Percentiles rank a stretch among this genome's conserved stretches.
These are phyloP conservation scores for Sarcoramphus papa DNA, from an alignment of 2,797 vertebrate genomes.

Conservation along the genomic window DNA sequence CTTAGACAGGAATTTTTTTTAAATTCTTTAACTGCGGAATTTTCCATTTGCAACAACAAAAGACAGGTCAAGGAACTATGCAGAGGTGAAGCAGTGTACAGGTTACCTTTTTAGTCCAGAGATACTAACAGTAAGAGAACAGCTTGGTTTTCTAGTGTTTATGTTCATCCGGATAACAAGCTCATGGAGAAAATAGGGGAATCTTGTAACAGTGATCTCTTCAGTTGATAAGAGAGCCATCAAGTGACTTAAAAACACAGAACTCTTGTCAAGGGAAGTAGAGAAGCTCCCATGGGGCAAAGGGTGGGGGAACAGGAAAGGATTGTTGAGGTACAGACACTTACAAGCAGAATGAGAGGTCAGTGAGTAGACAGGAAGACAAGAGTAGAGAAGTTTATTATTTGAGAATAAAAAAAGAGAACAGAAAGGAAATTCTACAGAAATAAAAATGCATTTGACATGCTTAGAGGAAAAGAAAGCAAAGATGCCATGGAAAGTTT, in stretches of 20 bases:
- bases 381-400: not conserved
- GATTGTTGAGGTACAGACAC: not conserved
- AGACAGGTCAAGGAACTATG: not conserved
- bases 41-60: not conserved
- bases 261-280: not conserved
- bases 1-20: not conserved
- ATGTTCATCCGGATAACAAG: not conserved
- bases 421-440: not conserved
- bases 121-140: not conserved
- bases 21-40: not conserved
- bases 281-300: not conserved
- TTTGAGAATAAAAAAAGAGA: not conserved
- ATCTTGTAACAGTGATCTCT: not conserved
- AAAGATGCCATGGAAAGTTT: not conserved
- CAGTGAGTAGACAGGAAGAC: not conserved
- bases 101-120: not conserved
- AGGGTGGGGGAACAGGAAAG: not conserved
- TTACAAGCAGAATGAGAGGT: not conserved
- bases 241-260: not conserved
- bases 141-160: not conserved
- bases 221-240: not conserved
- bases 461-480: not conserved
- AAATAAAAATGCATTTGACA: not conserved
- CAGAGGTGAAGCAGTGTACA: not conserved
- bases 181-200: not conserved